Conservation (phyloP, 2,113 vertebrate species). For the Bufo gargarizans region DNA sequence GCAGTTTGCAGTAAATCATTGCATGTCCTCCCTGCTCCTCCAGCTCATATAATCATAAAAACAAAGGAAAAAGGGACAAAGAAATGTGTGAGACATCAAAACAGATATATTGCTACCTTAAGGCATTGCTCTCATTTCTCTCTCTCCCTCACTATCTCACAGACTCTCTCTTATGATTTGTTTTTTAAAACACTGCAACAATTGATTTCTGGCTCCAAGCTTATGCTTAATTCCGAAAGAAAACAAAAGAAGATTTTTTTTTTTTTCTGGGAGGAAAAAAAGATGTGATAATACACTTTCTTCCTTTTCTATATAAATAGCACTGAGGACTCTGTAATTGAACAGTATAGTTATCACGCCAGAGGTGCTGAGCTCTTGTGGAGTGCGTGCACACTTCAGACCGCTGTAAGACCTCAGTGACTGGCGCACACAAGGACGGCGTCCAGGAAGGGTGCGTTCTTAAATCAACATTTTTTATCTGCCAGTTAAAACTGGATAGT, state of each 20-base stretch:
- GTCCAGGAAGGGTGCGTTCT: background rate
- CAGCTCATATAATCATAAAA: conserved; percentile 59
- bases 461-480: background rate
- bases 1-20: conserved; percentile 58
- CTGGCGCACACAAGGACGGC: background rate
- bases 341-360: conserved; percentile 32
- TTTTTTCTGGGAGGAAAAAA: background rate
- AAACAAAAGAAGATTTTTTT: conserved; percentile 39
- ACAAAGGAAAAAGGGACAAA: conserved; percentile 56
- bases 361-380: background rate
- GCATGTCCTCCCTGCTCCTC: conserved; percentile 37
- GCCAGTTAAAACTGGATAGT: too few relatives aligned
- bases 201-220: conserved; percentile 58
- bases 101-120: conserved; percentile 60
- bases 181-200: conserved; percentile 58
- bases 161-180: conserved; percentile 58
- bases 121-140: conserved; percentile 57
- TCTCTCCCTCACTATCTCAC: conserved; percentile 54
- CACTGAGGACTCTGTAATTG: conserved; percentile 45
- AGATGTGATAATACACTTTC: background rate
- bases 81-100: conserved; percentile 59
- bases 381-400: conserved; percentile 1
- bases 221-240: conserved; percentile 53
- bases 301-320: conserved; percentile 30
- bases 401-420: background rate